Evolutionary conservation across 2,797 vertebrate genomes (phyloP).

Genomic region (Schizopygopsis malacanthus): DNA sequence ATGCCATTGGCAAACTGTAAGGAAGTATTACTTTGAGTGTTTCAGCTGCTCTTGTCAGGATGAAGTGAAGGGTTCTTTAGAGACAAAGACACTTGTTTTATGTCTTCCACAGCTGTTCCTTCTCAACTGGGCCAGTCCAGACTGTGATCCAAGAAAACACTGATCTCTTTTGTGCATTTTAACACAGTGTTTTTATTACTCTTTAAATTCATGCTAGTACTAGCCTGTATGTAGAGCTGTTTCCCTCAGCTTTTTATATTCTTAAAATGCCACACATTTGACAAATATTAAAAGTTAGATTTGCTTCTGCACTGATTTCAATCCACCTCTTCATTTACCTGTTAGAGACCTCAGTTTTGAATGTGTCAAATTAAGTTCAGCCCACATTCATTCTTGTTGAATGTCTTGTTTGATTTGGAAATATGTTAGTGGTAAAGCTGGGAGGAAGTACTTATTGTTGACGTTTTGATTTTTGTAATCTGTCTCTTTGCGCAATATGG

Average conservation of each 20-base stretch:
- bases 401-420: neutral
- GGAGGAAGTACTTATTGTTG: neutral
- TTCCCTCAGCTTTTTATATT: neutral
- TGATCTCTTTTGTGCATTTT: neutral
- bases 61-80: constrained; percentile 56
- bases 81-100: constrained; percentile 52
- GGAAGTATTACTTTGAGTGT: constrained; percentile 8
- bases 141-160: neutral
- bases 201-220: too few species aligned
- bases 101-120: constrained; percentile 69
- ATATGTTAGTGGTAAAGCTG: neutral
- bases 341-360: neutral
- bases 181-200: neutral
- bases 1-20: neutral
- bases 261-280: neutral
- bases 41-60: constrained; percentile 63
- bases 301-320: neutral
- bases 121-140: neutral
- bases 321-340: neutral
- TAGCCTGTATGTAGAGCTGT: neutral
- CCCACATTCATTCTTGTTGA: neutral
- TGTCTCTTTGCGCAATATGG: neutral
- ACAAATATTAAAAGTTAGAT: neutral
- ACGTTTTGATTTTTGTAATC: neutral
- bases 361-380: neutral